Evolutionary conservation across 2,113 vertebrate species (phyloP), one percentile per base, ranked within the genome.

Genomic region (Hippocampus guttulatus): DNA sequence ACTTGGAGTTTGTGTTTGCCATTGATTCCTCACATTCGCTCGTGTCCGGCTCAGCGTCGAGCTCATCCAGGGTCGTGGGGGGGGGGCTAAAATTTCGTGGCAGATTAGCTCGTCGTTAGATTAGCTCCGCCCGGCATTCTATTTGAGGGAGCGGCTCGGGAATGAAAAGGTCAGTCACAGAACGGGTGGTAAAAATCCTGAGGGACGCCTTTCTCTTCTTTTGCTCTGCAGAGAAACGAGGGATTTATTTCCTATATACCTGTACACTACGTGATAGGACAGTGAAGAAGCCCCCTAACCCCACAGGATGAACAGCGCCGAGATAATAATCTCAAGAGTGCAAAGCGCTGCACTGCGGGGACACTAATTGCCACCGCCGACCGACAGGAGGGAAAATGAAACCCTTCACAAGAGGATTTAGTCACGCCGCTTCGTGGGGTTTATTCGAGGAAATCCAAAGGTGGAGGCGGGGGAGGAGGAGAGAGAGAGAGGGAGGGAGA

Each of bases 251-350:
- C 70, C 77, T 69, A 76, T 82, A 68, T 6, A 38, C 33, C 47
- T 30, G 64, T 45, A 75, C 58, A 25, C 38, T 71, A 72, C 83
- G 75, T 82, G 80, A 84, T 71, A 75, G 75, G 71, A 73, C 63
- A 76, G 79, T 61, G 79, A 76, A 85, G 75, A 83, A 78, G 65
- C 52, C 73, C 76, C 67, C n/a, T 55, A 81, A 0, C 30, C 30
- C 30, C 30, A 33, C 30, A 33, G 80, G 83, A 86, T 70, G 67
- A 65, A 38, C 12, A 49, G 60, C 51, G 71, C 74, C 58, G 71
- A 79, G 74, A 85, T 87, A 80, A 87, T 82, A 85, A 86, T 77
- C 76, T 84, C 58, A 38, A 61, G 61, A 71, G 75, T 45, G 62
- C 58, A 68, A 73, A 75, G 60, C 54, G 25, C 10, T 21, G 67